Evolutionary conservation across 2,797 vertebrate genomes (phyloP), one percentile per base, ranked within the genome.

Genomic region (Sorex maritimensis): DNA sequence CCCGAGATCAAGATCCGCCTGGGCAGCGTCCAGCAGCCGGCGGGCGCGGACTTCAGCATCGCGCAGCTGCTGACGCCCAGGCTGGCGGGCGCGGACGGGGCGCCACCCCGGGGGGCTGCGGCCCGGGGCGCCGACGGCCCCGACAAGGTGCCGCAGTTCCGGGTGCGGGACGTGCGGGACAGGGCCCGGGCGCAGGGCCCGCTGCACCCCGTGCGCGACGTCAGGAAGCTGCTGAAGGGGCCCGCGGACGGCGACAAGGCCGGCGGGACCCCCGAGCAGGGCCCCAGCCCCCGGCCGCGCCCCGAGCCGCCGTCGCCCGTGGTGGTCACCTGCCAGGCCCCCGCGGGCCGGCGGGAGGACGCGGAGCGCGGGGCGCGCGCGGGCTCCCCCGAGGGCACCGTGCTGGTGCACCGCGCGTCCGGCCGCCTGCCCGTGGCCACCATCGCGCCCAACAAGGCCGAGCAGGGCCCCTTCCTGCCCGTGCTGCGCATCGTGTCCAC

Each of bases 151-250:
- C 99, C 99, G 2, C 99, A 99, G 92, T 99, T 99, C 95, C 98
- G 98, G 17, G 99, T 99, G 10, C 98, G 99, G 86, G 99, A 99
- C 74, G 97, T 99, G 26, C 97, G 99, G 88, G 99, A 99, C 52
- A 99, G 99, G 91, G 98, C 98, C 93, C 99, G 98, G 97, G 98
- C 98, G 17, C 99, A 99, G 93, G 99, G 98, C 0, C 99, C 99
- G 0, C 99, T 99, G 34, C 99, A 99, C 97, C 99, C 99, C 81
- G 99, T 99, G 94, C 98, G 99, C 90, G 99, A 99, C 61, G 99
- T 99, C 89, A 98, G 99, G 68, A 99, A 99, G 89, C 96, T 99
- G 52, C 99, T 99, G 58, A 99, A 99, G 96, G 99, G 99, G 91
- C 98, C 99, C 1, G 97, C 98, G 44, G 98, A 99, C 10, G 98